These are phyloP conservation scores for Ganaspis brasiliensis DNA, from an alignment of 2,888 invertebrate genomes.

Conservation along the genomic window DNA sequence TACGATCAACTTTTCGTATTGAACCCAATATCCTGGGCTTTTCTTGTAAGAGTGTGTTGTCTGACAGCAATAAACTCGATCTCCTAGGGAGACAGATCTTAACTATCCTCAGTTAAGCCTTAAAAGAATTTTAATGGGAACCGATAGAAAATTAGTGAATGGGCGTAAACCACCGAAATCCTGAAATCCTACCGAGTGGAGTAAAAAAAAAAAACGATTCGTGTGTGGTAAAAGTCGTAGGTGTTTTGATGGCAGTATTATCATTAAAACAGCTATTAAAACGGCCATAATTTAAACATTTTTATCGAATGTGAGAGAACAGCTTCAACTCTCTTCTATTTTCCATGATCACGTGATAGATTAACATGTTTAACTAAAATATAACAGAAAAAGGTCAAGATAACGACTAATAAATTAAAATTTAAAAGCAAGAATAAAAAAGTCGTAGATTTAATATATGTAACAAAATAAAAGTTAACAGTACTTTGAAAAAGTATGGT, in stretches of 20 bases:
- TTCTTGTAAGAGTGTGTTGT: conserved; percentile 65
- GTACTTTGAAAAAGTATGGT: too few relatives aligned
- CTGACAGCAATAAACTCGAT: conserved; percentile 68
- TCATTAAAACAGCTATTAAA: conserved; percentile 24
- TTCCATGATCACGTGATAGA: not conserved
- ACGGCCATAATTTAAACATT: conserved; percentile 21
- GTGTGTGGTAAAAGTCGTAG: conserved; percentile 30
- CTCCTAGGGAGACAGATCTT: conserved; percentile 66
- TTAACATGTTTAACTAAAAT: not conserved
- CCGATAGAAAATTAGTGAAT: conserved; percentile 44
- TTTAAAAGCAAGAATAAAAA: too few relatives aligned
- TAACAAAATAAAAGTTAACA: too few relatives aligned
- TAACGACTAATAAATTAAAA: not conserved
- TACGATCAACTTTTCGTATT: conserved; percentile 76
- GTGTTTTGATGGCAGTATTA: conserved; percentile 26
- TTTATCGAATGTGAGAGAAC: conserved; percentile 34
- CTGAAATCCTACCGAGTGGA: conserved; percentile 24
- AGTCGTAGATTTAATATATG: too few relatives aligned
- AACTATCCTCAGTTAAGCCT: conserved; percentile 69
- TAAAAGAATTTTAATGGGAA: conserved; percentile 69
- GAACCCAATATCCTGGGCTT: conserved; percentile 69
- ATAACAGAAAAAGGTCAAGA: not conserved
- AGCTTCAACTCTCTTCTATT: not conserved
- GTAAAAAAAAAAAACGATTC: conserved; percentile 22
- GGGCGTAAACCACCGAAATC: conserved; percentile 19